These are phyloP conservation scores for Heliconius hortense DNA, from an alignment of 2,888 invertebrate species.

Conservation along the genomic window DNA sequence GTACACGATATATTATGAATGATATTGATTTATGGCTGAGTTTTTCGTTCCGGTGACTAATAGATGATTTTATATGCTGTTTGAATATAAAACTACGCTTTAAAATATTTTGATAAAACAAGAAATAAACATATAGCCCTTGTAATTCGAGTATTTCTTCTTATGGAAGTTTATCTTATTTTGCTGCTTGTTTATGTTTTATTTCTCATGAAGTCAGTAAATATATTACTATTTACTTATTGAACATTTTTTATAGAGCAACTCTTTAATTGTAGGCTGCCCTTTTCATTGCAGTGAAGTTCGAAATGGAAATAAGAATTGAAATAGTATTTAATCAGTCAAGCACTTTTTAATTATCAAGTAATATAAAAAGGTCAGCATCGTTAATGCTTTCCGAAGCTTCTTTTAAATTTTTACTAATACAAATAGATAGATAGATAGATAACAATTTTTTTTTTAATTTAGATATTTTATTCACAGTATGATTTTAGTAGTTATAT, in stretches of 20 bases:
- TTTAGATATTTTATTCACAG: not conserved
- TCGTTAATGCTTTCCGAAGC: too few relatives aligned
- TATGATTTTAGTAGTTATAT: not conserved
- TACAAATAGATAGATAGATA: too few relatives aligned
- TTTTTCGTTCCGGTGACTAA: slow-evolving; percentile 35
- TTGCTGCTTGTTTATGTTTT: not conserved
- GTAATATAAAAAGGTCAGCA: too few relatives aligned
- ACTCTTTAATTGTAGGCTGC: not conserved
- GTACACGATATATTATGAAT: slow-evolving; percentile 30
- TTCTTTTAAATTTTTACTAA: too few relatives aligned
- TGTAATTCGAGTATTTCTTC: not conserved
- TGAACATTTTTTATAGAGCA: not conserved
- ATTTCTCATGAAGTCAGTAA: not conserved
- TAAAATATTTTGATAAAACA: not conserved
- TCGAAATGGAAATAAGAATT: too few relatives aligned
- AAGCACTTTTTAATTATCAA: too few relatives aligned
- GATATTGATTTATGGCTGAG: slow-evolving; percentile 21
- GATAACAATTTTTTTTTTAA: too few relatives aligned
- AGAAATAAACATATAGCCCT: not conserved
- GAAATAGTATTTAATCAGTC: too few relatives aligned
- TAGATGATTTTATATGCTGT: not conserved
- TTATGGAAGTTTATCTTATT: not conserved
- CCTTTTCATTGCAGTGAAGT: too few relatives aligned
- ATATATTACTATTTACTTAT: too few relatives aligned
- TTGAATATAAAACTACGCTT: not conserved